Conservation (phyloP, 2,888 invertebrate genomes). For the Aporophyla lueneburgensis region DNA sequence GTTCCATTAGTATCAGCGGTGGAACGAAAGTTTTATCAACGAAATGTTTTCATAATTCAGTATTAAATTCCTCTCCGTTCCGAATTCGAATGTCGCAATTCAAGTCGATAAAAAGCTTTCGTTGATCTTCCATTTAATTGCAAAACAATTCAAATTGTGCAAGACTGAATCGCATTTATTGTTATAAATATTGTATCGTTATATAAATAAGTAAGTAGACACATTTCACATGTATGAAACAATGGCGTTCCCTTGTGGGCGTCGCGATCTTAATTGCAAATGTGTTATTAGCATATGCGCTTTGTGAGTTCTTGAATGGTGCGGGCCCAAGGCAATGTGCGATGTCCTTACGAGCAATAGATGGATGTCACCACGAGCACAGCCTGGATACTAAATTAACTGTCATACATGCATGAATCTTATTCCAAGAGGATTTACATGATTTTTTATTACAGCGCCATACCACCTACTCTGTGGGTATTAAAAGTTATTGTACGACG, state of each 20-base stretch:
- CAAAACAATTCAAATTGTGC: conserved; percentile 39
- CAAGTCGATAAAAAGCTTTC: conserved; percentile 55
- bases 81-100: conserved; percentile 63
- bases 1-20: conserved; percentile 86
- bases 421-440: conserved; percentile 40
- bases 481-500: conserved; percentile 39
- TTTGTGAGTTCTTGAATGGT: conserved; percentile 87
- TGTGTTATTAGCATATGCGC: conserved; percentile 88
- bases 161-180: conserved; percentile 47
- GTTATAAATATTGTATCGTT: conserved; percentile 53
- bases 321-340: conserved; percentile 82
- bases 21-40: conserved; percentile 79
- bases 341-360: conserved; percentile 79
- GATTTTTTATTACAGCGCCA: conserved; percentile 41
- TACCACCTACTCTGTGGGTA: conserved; percentile 38
- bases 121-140: conserved; percentile 41
- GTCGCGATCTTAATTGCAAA: conserved; percentile 89
- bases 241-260: conserved; percentile 87
- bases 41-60: conserved; percentile 81
- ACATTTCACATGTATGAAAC: conserved; percentile 81
- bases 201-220: conserved; percentile 76
- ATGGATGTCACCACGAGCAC: conserved; percentile 70
- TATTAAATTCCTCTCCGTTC: conserved; percentile 74
- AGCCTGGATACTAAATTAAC: conserved; percentile 59
- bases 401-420: conserved; percentile 52